Percentiles rank a stretch among this genome's conserved stretches.
Conservation (phyloP, 1,140 invertebrate genomes). For the Nylanderia fulva region DNA sequence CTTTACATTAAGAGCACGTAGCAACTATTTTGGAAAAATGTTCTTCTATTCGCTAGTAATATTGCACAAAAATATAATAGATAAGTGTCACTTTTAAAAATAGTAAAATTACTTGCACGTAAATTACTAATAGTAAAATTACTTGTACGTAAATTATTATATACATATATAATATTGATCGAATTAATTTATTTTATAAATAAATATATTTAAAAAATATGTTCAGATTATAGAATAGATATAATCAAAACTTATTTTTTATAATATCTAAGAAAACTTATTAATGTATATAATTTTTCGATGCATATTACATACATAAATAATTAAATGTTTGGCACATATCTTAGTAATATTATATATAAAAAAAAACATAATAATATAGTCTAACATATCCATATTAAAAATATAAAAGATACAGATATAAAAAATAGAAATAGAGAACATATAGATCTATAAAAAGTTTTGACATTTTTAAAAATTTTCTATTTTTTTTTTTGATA, state of each 20-base stretch:
- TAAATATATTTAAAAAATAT: constrained; percentile 42
- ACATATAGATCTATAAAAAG: not conserved
- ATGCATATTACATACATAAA: constrained; percentile 7
- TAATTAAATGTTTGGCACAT: constrained; percentile 60
- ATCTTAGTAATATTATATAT: not conserved
- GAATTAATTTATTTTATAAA: constrained; percentile 17
- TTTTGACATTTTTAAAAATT: not conserved
- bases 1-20: not conserved
- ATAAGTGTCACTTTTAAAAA: not conserved
- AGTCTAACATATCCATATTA: constrained; percentile 8
- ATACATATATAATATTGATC: not conserved
- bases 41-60: not conserved
- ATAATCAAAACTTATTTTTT: constrained; percentile 18
- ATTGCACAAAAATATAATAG: not conserved
- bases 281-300: not conserved
- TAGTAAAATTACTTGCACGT: not conserved
- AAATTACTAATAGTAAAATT: not conserved
- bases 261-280: not conserved
- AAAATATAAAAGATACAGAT: not conserved
- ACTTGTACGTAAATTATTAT: not conserved
- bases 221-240: not conserved
- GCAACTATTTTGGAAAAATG: not conserved
- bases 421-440: not conserved
- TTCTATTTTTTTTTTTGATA: not conserved
- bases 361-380: constrained; percentile 39